phyloP scores from a whole-genome alignment of 2,797 vertebrate genomes.

The Anomalospiza imberbis region DNA sequence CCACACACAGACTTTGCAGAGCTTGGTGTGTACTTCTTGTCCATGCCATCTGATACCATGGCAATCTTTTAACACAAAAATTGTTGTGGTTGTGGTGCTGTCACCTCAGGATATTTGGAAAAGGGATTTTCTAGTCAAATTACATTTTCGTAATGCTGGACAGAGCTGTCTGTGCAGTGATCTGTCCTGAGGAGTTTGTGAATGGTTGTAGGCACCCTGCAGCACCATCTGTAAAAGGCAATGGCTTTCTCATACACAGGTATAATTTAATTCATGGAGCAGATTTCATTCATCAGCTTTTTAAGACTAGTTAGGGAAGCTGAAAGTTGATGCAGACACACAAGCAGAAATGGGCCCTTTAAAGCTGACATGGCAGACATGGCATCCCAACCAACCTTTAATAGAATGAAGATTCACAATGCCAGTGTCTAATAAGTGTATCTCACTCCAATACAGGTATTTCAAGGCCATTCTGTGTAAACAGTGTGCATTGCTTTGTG shows the following conservation, averaged over 20 bases:
- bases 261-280: slow-evolving; percentile 55
- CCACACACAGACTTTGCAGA: not conserved
- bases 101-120: not conserved
- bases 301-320: slow-evolving; percentile 44
- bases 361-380: slow-evolving; percentile 9
- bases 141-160: not conserved
- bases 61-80: not conserved
- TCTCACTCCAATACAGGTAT: slow-evolving; percentile 74
- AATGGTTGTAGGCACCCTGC: not conserved
- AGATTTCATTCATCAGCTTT: slow-evolving; percentile 51
- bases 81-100: not conserved
- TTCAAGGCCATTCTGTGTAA: slow-evolving; percentile 68
- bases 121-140: not conserved
- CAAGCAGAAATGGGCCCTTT: not conserved
- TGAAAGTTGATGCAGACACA: slow-evolving; percentile 48
- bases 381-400: slow-evolving; percentile 26
- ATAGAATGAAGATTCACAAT: slow-evolving; percentile 69
- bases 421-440: slow-evolving; percentile 68
- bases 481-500: slow-evolving; percentile 53
- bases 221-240: not conserved
- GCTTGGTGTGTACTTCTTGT: not conserved
- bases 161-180: not conserved
- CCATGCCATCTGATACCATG: not conserved
- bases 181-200: not conserved
- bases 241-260: slow-evolving; percentile 9